Evolutionary conservation across 35 echinoderm and acorn worm species (phyloP), one percentile per base, ranked within the genome.

Genomic region (Patiria miniata): DNA sequence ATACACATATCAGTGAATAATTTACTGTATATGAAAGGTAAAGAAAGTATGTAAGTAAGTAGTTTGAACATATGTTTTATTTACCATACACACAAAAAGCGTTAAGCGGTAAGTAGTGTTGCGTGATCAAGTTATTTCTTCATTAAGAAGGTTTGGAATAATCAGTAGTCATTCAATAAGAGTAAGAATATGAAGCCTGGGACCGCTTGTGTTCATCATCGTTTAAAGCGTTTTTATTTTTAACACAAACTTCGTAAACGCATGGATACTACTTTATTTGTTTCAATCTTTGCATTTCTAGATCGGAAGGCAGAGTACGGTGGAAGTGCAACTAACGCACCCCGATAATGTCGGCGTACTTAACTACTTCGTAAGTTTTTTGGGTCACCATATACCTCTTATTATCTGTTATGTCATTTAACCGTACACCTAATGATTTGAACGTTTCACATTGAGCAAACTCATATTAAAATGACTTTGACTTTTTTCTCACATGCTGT

Each of bases 351-450:
- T 36, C 0, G 65, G 1, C 23, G 29, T 34, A 73, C 26, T 73
- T 10, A 26, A 73, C 65, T 73, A 36, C 65, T 73, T 73, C 29
- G 65, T 73, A 73, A 73, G 65, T 73, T 22, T 6, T 60, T 18
- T 18, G 26, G 14, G 26, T 73, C 29, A 10, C 34, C n/a, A n/a
- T n/a, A n/a, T 30, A 10, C 15, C 9, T 2, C 8, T 36, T 73
- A 26, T 61, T 21, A 21, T 22, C 28, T 7, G 6, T 21, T 22
- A 61, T 61, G 6, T 22, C 58, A 61, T 14, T 55, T 14, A 55
- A 55, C 52, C 21, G 21, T 9, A 55, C 52, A 55, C 21, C 10
- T 55, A 19, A 16, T 61, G 58, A 16, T 61, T 15, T 7, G 0
- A 61, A 61, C 21, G 28, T 15, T 15, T 0, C 8, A 16, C 6